Conservation (phyloP, 2,113 vertebrate genomes). For the Oxyura jamaicensis region DNA sequence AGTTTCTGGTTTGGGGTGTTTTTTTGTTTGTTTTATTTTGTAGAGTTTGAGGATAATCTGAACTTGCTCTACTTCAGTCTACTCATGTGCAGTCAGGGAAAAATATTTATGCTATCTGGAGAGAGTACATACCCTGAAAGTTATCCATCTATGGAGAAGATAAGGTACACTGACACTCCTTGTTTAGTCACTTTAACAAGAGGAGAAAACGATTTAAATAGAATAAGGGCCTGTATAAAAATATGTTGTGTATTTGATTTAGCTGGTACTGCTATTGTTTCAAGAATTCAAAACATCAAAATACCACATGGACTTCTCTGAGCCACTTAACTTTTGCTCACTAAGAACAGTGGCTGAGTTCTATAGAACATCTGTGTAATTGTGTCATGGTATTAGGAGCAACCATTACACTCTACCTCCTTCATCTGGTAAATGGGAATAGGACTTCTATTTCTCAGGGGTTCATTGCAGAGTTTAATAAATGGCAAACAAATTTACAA, state of each 20-base stretch:
- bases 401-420: not conserved
- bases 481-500: not conserved
- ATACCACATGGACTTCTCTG: not conserved
- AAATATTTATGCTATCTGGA: not conserved
- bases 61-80: not conserved
- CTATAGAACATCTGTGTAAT: not conserved
- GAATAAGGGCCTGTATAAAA: not conserved
- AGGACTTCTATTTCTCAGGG: not conserved
- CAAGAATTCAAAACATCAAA: not conserved
- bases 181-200: not conserved
- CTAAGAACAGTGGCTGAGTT: not conserved
- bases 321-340: not conserved
- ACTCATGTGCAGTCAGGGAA: not conserved
- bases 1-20: fast-evolving
- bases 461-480: not conserved
- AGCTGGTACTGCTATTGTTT: fast-evolving
- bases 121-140: not conserved
- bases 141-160: not conserved
- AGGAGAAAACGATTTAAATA: not conserved
- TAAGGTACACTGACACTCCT: not conserved
- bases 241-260: not conserved
- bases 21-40: not conserved
- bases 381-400: not conserved
- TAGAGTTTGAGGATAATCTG: not conserved
- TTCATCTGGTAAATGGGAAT: not conserved